Base-by-base conservation (phyloP, 2,113 vertebrate species). In the Gallinago jamesoni region DNA sequence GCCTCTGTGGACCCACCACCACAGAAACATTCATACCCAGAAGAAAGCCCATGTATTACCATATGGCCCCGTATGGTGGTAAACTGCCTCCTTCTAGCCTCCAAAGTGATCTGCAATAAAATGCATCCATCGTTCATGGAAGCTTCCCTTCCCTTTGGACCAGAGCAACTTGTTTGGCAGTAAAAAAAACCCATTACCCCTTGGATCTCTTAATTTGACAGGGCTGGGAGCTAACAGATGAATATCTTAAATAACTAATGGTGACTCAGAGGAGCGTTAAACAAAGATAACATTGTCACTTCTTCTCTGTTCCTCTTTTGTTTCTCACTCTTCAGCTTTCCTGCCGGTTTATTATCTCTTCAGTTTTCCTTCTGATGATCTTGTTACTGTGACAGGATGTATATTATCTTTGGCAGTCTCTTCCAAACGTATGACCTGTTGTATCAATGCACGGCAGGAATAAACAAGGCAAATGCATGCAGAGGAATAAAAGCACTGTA, bases 211-310 rank as follows among this genome's bases (percentile, higher is more conserved):
- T 90, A 85, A 88, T 92, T 78, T 93, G 96, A 75, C 48, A 33
- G 90, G 83, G 62, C 83, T 87, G 92, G 88, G 88, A 90, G 86
- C 83, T 43, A 35, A 73, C 86, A 94, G 92, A 89, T 92, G 88
- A 80, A 6, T 89, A 96, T 96, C 95, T 94, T 78, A 84, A 96
- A 93, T 96, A 96, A 95, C 90, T 76, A 92, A 96, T 90, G 94
- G 88, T 92, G 92, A 94, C 96, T 93, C 96, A 94, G 83, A 94
- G 88, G 96, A 97, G 53, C 73, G 2, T 89, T 96, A 81, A 90
- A 89, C 92, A 92, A 92, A 94, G 96, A 96, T 95, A 96, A 90
- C 93, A 66, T 80, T 95, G 96, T 96, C 89, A 90, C 87, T 93
- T 81, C 95, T 83, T 70, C 88, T 56, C 91, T 84, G 84, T 19